Percentiles rank a stretch among this genome's conserved stretches.
Conservation (phyloP, 2,797 vertebrate species). For the Strix occidentalis region DNA sequence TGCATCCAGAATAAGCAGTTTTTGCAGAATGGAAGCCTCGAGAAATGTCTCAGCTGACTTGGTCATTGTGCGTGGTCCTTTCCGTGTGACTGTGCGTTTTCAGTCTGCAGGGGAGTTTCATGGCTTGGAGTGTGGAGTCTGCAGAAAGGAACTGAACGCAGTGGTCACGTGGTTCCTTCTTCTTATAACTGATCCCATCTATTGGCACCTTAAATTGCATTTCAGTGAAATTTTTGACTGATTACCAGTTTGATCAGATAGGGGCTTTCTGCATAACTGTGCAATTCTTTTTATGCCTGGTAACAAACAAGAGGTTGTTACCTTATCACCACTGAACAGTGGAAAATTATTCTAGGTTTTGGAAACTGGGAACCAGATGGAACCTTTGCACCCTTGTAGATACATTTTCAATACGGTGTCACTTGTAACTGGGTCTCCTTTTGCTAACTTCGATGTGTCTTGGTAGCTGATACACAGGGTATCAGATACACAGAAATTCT, state of each 20-base stretch:
- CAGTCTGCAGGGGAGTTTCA: not conserved
- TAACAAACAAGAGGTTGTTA: not conserved
- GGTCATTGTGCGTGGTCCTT: not conserved
- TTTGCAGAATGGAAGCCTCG: not conserved
- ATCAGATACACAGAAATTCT: not conserved
- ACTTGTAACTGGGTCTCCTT: not conserved
- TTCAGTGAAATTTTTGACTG: conserved; percentile 3
- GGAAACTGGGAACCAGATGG: not conserved
- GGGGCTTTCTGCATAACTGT: not conserved
- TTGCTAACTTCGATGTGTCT: not conserved
- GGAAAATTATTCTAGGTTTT: not conserved
- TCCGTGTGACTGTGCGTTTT: not conserved
- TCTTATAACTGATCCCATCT: not conserved
- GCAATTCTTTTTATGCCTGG: not conserved
- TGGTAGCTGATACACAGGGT: not conserved
- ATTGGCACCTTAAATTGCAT: not conserved
- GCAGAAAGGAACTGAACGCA: not conserved
- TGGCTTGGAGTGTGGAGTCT: not conserved
- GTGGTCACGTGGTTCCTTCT: not conserved
- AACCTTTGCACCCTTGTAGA: not conserved
- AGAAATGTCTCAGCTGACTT: not conserved
- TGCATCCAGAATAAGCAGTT: not conserved
- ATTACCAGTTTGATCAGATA: conserved; percentile 32
- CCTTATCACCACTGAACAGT: not conserved
- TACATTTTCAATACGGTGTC: not conserved